A percentile compares a stretch with the other conserved stretches of the same genome.
Evolutionary conservation across 2,113 vertebrate species (phyloP).

Genomic region (Procavia capensis): DNA sequence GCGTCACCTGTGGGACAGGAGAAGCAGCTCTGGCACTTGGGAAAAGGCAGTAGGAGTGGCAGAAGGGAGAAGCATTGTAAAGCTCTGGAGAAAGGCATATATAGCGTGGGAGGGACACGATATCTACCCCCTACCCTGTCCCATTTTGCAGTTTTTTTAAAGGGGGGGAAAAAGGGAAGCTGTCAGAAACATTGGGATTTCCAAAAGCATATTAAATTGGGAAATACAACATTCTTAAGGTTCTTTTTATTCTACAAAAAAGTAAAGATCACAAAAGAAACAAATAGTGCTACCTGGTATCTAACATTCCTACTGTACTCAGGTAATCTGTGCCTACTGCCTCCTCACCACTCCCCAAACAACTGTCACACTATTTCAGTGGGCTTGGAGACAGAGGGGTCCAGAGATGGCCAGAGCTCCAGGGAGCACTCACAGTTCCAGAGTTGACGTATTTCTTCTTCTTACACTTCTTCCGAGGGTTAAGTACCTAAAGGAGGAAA

Average conservation of each 20-base stretch:
- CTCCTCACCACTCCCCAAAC: background rate
- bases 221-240: constrained; percentile 9
- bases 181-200: constrained; percentile 31
- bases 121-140: background rate
- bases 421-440: constrained; percentile 92
- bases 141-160: background rate
- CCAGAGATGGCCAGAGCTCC: background rate
- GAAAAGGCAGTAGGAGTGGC: background rate
- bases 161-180: background rate
- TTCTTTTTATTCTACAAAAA: background rate
- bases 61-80: background rate
- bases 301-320: background rate
- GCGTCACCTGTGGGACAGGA: constrained; percentile 91
- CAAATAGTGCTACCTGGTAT: background rate
- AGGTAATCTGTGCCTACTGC: background rate
- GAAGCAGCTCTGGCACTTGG: background rate
- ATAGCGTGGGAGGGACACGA: no score
- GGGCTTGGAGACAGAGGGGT: background rate
- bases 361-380: background rate
- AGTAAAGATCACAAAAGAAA: constrained; percentile 30
- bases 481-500: constrained; percentile 91
- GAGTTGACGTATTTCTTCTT: constrained; percentile 99
- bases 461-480: constrained; percentile 98
- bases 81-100: background rate
- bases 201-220: constrained; percentile 34